phyloP scores from a whole-genome alignment of 2,888 invertebrate species.

The Leptinotarsa peninsularis region DNA sequence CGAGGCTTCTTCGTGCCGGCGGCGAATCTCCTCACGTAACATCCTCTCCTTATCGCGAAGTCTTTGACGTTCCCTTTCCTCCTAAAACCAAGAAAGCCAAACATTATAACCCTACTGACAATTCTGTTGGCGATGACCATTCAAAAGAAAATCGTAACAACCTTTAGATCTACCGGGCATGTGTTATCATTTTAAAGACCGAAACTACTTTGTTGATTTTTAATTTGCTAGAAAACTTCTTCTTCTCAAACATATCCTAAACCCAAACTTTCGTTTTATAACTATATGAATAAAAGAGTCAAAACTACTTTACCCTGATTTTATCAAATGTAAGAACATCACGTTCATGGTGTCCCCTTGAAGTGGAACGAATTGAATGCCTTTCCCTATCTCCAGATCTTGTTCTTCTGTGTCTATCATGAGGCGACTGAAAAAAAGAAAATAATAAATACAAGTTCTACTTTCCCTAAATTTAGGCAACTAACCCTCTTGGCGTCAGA shows the following conservation, averaged over 20 bases:
- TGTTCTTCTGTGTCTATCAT: constrained; percentile 36
- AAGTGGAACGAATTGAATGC: constrained; percentile 36
- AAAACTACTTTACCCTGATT: constrained; percentile 72
- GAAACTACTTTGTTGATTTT: no score
- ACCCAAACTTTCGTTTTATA: not conserved
- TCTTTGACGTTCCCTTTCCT: constrained; percentile 80
- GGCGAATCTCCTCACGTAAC: constrained; percentile 83
- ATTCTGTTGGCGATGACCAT: no score
- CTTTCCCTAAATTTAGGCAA: constrained; percentile 1
- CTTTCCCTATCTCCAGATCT: constrained; percentile 44
- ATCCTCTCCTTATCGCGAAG: constrained; percentile 83
- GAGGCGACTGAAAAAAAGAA: constrained; percentile 33
- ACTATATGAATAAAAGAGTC: not conserved
- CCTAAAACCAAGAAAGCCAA: constrained; percentile 64
- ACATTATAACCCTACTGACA: no score
- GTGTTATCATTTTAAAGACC: no score
- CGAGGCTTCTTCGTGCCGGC: constrained; percentile 82
- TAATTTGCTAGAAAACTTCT: no score
- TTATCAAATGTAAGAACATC: constrained; percentile 84
- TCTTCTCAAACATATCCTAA: not conserved
- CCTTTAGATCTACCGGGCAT: no score
- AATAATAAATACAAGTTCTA: not conserved
- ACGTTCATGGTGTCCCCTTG: constrained; percentile 47
- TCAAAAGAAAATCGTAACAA: no score
- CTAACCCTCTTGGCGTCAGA: constrained; percentile 28